A percentile compares a stretch with the other conserved stretches of the same genome.
Evolutionary conservation across 2,888 invertebrate genomes (phyloP).

Genomic region (Phrixothrix hirtus): DNA sequence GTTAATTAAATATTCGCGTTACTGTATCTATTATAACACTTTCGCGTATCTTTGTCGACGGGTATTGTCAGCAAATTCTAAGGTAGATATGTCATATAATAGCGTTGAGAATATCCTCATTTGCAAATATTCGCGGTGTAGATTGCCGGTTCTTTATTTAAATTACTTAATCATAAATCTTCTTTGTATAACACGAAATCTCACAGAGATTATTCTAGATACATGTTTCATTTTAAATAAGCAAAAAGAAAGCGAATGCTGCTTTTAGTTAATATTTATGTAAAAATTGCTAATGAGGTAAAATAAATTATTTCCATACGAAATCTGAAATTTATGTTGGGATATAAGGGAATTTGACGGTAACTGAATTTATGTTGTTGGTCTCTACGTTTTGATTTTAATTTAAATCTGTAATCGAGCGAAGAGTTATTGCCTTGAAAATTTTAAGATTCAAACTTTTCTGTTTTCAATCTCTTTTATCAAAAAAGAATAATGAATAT

Average conservation of each 20-base stretch:
- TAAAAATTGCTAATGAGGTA: constrained; percentile 2
- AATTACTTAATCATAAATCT: no score
- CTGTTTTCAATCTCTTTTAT: no score
- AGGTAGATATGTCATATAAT: not conserved
- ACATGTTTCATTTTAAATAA: no score
- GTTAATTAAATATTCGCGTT: constrained; percentile 17
- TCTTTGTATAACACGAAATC: no score
- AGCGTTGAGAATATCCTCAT: not conserved
- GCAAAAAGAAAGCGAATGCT: no score
- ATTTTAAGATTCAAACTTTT: no score
- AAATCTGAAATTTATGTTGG: not conserved
- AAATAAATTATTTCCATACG: not conserved
- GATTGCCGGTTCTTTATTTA: no score
- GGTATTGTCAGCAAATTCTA: constrained; percentile 10
- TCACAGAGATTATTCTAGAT: no score
- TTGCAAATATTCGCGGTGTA: not conserved
- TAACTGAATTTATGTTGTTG: not conserved
- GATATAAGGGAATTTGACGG: not conserved
- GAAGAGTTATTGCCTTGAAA: no score
- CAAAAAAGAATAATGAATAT: no score
- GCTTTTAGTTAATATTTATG: constrained; percentile 1
- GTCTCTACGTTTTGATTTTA: not conserved
- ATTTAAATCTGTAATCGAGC: not conserved
- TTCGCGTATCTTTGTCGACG: constrained; percentile 10
- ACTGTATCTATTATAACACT: constrained; percentile 13